Evolutionary conservation across 2,113 vertebrate species (phyloP), one percentile per base, ranked within the genome.

Genomic region (Spilogale gracilis): DNA sequence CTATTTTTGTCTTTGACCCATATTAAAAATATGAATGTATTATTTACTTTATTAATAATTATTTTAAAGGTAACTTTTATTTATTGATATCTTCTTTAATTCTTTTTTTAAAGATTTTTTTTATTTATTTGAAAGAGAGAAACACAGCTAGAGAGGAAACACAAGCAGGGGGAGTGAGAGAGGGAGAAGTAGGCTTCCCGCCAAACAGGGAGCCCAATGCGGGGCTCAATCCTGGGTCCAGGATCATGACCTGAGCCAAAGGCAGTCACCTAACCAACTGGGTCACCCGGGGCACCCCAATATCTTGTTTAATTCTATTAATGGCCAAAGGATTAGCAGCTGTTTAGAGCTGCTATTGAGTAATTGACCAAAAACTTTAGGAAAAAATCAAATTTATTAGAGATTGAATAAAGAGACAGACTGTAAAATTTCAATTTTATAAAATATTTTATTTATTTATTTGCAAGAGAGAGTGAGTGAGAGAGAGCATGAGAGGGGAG

Each of bases 271-370:
- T 38, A 38, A 38, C 38, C 38, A 38, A 38, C 38, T 38, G 38
- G 38, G 38, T 2, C 38, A 38, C 38, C 38, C 38, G 2, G 38
- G 38, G 38, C 38, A 38, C 38, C 38, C 38, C 38, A 38, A 38
- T 38, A 38, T n/a, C 23, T 38, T 27, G 38, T 54, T 32, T 76
- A 45, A 81, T 61, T 73, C 2, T 21, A 50, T 71, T 52, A 45
- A 43, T 60, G 54, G 2, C 17, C 5, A 81, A 80, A 89, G 16
- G 69, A 38, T 13, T 27, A 58, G 16, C 3, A 80, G 3, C 1
- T 4, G 2, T 25, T n/a, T 0, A n/a, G 10, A 18, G 50, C 14
- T 56, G 6, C 25, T 25, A 3, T n/a, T 18, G 2, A 8, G 14
- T 32, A 38, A 14, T 23, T 32, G 18, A 3, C 13, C 9, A 58